phyloP scores from a whole-genome alignment of 2,797 vertebrate genomes.

The Monodelphis domestica region DNA sequence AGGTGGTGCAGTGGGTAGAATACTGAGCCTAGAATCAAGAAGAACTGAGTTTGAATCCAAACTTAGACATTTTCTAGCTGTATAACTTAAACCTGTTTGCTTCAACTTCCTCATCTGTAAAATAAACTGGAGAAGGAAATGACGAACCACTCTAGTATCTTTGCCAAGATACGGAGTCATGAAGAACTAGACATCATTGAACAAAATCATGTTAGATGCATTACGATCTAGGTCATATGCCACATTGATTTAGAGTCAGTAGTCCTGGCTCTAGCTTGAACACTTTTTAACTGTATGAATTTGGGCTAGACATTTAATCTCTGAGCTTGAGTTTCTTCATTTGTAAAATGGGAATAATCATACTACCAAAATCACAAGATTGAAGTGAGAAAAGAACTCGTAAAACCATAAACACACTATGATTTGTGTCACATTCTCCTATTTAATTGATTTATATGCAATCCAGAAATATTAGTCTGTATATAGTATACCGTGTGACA shows the following conservation, averaged over 20 bases:
- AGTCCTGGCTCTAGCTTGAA: not conserved
- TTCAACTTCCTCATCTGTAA: too few relatives aligned
- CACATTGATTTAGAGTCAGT: not conserved
- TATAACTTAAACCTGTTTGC: too few relatives aligned
- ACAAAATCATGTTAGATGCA: too few relatives aligned
- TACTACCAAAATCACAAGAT: not conserved
- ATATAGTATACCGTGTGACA: not conserved
- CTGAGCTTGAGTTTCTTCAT: not conserved
- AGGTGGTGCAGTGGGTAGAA: too few relatives aligned
- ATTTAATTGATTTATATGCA: not conserved
- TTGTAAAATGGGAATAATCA: not conserved
- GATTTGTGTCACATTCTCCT: not conserved
- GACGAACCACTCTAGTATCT: too few relatives aligned
- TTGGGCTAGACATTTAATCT: not conserved
- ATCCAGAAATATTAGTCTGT: not conserved
- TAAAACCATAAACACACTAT: not conserved
- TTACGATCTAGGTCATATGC: too few relatives aligned
- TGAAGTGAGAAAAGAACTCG: not conserved
- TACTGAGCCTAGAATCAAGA: too few relatives aligned
- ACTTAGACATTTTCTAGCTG: too few relatives aligned
- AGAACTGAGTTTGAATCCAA: too few relatives aligned
- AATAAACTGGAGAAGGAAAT: too few relatives aligned
- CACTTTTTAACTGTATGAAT: not conserved
- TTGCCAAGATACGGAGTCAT: too few relatives aligned
- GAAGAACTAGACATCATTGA: too few relatives aligned